Base-by-base conservation (phyloP, 2,888 invertebrate genomes). In the Epiperipatus broadwayi region DNA sequence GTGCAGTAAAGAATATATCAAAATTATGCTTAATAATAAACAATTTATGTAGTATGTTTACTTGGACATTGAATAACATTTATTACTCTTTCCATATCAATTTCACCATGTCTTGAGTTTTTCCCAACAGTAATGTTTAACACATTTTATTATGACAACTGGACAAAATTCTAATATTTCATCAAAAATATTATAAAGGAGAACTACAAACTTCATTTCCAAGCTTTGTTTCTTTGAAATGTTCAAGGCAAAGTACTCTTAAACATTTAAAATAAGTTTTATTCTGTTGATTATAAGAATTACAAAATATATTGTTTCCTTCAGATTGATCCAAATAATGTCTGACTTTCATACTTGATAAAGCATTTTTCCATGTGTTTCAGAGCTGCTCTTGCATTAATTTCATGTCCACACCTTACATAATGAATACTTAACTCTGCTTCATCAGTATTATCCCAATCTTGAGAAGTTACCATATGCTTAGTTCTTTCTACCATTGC, bases 351-450 rank as follows among this genome's bases (percentile, higher is more conserved):
- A 59, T 87, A 85, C 71, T 71, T 54, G 47, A 84, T 78, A 60
- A 89, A 95, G 58, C 93, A 95, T 57, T 87, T 87, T 63, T 91
- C 93, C 85, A 95, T 87, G 54, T 95, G 95, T 51, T 83, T 81
- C 15, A 91, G 73, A 0, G 89, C 91, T 0, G 81, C 79, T 39
- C 78, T 73, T 1, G 84, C 79, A 56, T 83, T 79, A 43, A 93
- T 78, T 64, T 93, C 91, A 57, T 84, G 84, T 0, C 93, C 93
- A 61, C 95, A 95, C 0, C 91, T 91, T 21, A 93, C 83, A 59
- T 93, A 95, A 57, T 85, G 85, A 70, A 85, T 80, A 36, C 78
- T 80, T 43, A 75, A 73, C 50, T 75, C 74, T 12, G 41, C 36
- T 41, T 48, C 47, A 43, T 69, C 71, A 5, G 45, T 43, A 27